Conservation (phyloP, 1,140 invertebrate genomes). For the Polyergus mexicanus region DNA sequence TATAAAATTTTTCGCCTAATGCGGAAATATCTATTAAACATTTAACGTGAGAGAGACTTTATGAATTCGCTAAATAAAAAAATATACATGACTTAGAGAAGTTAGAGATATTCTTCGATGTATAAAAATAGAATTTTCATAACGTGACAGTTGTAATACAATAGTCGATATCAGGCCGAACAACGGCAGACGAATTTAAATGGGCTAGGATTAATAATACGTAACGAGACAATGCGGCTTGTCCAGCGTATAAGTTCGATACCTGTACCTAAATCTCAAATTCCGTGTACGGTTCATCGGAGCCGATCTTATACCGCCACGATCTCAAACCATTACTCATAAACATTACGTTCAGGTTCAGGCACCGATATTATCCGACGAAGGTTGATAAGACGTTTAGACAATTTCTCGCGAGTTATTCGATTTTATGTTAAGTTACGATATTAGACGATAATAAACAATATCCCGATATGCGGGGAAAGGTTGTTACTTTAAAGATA, state of each 20-base stretch:
- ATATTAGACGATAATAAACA: slow-evolving; percentile 5
- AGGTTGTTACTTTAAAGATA: not conserved
- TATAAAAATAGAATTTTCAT: slow-evolving; percentile 24
- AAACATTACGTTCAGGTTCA: slow-evolving; percentile 72
- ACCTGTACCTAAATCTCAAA: slow-evolving; percentile 78
- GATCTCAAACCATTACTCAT: slow-evolving; percentile 79
- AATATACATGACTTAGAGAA: not conserved
- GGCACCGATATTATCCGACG: slow-evolving; percentile 75
- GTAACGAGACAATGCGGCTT: slow-evolving; percentile 73
- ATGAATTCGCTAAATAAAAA: not conserved
- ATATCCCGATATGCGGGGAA: not conserved
- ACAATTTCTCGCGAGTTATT: slow-evolving; percentile 71
- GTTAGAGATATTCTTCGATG: not conserved
- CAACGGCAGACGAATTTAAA: slow-evolving; percentile 48
- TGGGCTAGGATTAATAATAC: slow-evolving; percentile 70
- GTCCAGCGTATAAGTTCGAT: slow-evolving; percentile 66
- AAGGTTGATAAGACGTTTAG: slow-evolving; percentile 75
- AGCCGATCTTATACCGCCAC: slow-evolving; percentile 72
- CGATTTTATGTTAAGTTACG: not conserved
- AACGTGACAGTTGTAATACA: slow-evolving; percentile 21
- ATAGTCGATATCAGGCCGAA: not conserved
- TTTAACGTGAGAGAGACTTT: not conserved
- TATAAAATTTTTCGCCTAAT: not conserved
- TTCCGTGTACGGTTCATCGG: slow-evolving; percentile 77
- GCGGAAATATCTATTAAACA: not conserved